These are phyloP conservation scores for Lasius fuliginosus DNA, from an alignment of 2,888 invertebrate species.

Conservation along the genomic window DNA sequence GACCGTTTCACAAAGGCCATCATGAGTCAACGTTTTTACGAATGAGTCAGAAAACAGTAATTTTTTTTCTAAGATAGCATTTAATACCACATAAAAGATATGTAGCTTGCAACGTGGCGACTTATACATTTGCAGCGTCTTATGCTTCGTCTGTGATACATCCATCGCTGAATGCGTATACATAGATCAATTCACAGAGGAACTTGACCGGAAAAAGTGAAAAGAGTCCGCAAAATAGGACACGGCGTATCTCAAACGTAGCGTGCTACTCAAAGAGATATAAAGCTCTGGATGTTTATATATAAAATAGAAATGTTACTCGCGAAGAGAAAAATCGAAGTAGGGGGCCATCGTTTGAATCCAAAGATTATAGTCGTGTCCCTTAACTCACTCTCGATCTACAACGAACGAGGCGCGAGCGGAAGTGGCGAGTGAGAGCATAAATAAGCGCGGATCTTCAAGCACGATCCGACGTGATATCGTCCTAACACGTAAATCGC, in stretches of 20 bases:
- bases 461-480: constrained; percentile 32
- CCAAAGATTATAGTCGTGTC: background rate
- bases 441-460: constrained; percentile 46
- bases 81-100: background rate
- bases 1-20: constrained; percentile 27
- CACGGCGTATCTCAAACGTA: background rate
- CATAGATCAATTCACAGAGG: background rate
- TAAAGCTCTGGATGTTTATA: background rate
- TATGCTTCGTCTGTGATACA: background rate
- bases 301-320: background rate
- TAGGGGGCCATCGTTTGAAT: background rate
- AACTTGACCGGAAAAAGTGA: background rate
- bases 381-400: constrained; percentile 13
- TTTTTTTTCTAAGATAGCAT: constrained; percentile 15
- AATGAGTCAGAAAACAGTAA: constrained; percentile 33
- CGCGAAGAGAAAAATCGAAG: background rate
- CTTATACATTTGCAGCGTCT: background rate
- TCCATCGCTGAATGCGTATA: background rate
- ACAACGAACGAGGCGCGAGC: constrained; percentile 17
- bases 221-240: background rate
- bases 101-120: background rate
- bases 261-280: background rate
- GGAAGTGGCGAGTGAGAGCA: constrained; percentile 10
- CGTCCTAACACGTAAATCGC: constrained; percentile 75
- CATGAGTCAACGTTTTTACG: constrained; percentile 37